Evolutionary conservation across 2,113 vertebrate genomes (phyloP), one percentile per base, ranked within the genome.

Genomic region (Oryctolagus cuniculus): DNA sequence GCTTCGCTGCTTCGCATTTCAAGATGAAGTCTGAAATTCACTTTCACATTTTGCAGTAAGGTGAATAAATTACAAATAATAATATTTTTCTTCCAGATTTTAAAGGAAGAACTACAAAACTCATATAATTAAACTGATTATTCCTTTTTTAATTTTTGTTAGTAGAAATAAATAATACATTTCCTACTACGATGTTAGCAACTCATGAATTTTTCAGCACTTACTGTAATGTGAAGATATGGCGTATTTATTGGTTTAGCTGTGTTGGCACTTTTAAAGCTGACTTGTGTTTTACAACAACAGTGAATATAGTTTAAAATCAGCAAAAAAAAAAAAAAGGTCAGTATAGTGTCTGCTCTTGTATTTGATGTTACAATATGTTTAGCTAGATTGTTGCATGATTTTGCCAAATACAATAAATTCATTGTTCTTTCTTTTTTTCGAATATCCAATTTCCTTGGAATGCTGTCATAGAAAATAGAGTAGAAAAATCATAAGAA

Each of bases 11-110:
- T 89, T 91, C 25, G 90, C 49, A n/a, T 75, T 84, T 17, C 2
- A 92, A 90, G 44, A 61, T 79, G 70, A 77, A 78, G 24, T 61
- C 29, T 77, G 49, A 85, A 94, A 92, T 92, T 69, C 6, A 78
- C 67, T 95, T 94, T 27, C 8, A 73, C 10, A 27, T 82, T 96
- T 66, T 66, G 3, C 17, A 86, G 21, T 49, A 81, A 25, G 36
- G 58, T 27, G 66, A 90, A 58, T 89, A 81, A 84, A 3, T 80
- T 51, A 84, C 21, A 53, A 53, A 72, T 77, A 84, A 77, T 4
- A 78, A 34, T 17, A 12, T 63, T 63, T 24, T 89, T 74, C 13
- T 27, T 84, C 19, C 88, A 17, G 10, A 25, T 75, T 72, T 72
- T 44, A 79, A 87, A 89, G 31, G 34, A 80, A 51, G 9, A 90